These are phyloP conservation scores for Odontamblyopus rebecca DNA, from an alignment of 2,797 vertebrate genomes.

Conservation along the genomic window DNA sequence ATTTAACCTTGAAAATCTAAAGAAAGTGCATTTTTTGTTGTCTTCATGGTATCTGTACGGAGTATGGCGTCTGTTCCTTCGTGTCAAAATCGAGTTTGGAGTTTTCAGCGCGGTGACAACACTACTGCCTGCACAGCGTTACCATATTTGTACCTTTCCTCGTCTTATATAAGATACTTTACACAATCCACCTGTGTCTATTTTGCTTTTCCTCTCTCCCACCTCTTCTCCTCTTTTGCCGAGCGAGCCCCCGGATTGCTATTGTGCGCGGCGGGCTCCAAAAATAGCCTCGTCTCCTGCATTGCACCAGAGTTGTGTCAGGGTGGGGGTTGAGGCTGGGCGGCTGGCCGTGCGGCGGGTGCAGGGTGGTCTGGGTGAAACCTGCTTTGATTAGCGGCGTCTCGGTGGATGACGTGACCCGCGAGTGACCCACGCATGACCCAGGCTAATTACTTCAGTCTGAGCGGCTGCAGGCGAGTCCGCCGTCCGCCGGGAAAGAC, in stretches of 20 bases:
- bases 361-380: slow-evolving; percentile 32
- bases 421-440: slow-evolving; percentile 55
- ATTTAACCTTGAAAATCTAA: no score
- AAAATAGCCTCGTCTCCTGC: slow-evolving; percentile 80
- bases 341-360: background rate
- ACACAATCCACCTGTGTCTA: slow-evolving; percentile 6
- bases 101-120: no score
- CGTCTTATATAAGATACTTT: background rate
- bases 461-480: slow-evolving; percentile 19
- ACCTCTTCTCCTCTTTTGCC: background rate
- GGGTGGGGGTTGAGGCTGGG: slow-evolving; percentile 20
- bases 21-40: no score
- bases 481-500: background rate
- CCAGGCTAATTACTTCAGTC: slow-evolving; percentile 52
- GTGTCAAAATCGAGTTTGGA: no score
- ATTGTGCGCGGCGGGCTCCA: slow-evolving; percentile 66
- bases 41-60: no score
- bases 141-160: background rate
- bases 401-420: slow-evolving; percentile 53
- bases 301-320: slow-evolving; percentile 77
- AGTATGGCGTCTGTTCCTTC: no score
- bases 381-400: slow-evolving; percentile 59
- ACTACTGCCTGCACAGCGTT: background rate
- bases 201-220: slow-evolving; percentile 18
- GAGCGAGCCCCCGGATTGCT: background rate